A percentile compares a stretch with the other conserved stretches of the same genome.
phyloP scores from a whole-genome alignment of 2,113 vertebrate genomes.

The Ctenodactylus gundi region DNA sequence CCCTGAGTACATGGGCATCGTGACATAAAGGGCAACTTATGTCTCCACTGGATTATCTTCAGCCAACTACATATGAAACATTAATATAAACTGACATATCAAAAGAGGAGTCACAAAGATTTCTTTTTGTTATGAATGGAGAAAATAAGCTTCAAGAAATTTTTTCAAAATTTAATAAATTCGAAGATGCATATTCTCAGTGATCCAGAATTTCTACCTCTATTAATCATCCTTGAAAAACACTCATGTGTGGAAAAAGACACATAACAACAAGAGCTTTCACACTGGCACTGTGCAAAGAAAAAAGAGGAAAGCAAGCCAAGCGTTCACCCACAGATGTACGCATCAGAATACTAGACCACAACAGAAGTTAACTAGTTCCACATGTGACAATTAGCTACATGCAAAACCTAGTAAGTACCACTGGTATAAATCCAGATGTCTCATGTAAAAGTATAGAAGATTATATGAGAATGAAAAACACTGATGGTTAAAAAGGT shows the following conservation, averaged over 20 bases:
- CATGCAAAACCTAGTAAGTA: background rate
- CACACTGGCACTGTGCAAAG: background rate
- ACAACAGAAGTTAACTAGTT: background rate
- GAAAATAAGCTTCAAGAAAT: background rate
- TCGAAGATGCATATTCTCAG: background rate
- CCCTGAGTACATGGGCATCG: background rate
- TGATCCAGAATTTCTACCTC: background rate
- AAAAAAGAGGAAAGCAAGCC: background rate
- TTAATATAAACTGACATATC: background rate
- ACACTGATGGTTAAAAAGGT: background rate
- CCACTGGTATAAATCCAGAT: background rate
- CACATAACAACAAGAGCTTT: too few species aligned
- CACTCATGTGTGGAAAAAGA: background rate
- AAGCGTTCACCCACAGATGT: background rate
- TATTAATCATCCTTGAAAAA: background rate
- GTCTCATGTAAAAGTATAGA: background rate
- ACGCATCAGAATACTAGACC: background rate
- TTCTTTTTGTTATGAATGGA: background rate
- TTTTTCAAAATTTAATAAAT: slow-evolving; percentile 31
- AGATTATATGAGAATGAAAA: background rate
- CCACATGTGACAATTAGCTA: background rate
- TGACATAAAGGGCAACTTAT: background rate
- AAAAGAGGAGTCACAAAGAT: background rate
- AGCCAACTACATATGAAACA: background rate
- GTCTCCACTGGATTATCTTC: background rate